phyloP scores from a whole-genome alignment of 2,797 vertebrate species.

The Sparus aurata region DNA sequence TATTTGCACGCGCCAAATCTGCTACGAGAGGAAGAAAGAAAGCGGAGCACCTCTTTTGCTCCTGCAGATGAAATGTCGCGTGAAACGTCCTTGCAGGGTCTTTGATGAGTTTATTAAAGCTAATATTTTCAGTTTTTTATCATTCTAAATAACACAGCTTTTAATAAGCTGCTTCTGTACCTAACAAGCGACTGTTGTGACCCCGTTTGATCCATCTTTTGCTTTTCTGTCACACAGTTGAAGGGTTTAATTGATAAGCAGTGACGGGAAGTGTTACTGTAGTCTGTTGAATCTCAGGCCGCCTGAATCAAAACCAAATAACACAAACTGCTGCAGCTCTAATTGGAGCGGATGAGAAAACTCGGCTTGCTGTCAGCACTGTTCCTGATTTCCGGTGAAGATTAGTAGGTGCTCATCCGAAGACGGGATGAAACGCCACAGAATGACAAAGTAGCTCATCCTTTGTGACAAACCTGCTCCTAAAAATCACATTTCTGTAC shows the following conservation, averaged over 20 bases:
- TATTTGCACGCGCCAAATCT: not conserved
- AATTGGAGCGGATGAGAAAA: constrained; percentile 21
- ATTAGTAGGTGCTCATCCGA: constrained; percentile 22
- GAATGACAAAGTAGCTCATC: not conserved
- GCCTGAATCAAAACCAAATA: constrained; percentile 1
- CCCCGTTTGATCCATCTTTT: not conserved
- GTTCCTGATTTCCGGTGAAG: constrained; percentile 30
- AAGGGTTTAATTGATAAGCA: constrained; percentile 16
- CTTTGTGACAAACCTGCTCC: constrained; percentile 12
- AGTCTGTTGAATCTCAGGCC: constrained; percentile 5
- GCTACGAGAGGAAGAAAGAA: constrained; percentile 6
- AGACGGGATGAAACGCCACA: not conserved
- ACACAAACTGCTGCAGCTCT: not conserved
- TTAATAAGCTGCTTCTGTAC: constrained; percentile 13
- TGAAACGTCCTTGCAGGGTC: constrained; percentile 11
- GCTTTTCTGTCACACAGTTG: not conserved
- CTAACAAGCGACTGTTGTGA: not conserved
- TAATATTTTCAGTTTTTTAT: not conserved
- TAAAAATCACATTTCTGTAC: not conserved
- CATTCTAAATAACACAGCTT: not conserved
- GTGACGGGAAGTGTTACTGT: not conserved
- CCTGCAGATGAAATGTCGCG: not conserved
- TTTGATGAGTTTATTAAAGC: constrained; percentile 17
- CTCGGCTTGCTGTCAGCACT: constrained; percentile 25
- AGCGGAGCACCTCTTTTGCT: not conserved